These are phyloP conservation scores for Axis porcinus DNA, from an alignment of 2,113 vertebrate genomes.

Conservation along the genomic window DNA sequence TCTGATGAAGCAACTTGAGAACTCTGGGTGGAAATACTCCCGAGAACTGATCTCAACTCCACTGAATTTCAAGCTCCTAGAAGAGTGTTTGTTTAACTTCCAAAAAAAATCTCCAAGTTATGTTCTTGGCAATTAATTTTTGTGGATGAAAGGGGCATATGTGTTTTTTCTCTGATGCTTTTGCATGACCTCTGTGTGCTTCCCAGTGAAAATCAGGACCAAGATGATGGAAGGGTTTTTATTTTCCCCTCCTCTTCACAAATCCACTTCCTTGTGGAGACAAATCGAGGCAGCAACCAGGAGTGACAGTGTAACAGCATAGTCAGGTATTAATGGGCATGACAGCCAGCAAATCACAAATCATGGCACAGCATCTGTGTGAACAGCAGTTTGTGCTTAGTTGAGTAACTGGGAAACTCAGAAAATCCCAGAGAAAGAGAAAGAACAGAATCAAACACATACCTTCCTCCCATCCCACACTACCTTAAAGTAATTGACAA, in stretches of 20 bases:
- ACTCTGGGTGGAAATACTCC: neutral
- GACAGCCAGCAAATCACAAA: slow-evolving; percentile 85
- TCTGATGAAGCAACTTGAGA: neutral
- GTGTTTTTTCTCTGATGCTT: slow-evolving; percentile 68
- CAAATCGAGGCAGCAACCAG: slow-evolving; percentile 79
- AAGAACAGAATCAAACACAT: slow-evolving; percentile 75
- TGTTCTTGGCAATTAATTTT: slow-evolving; percentile 55
- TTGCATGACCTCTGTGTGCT: slow-evolving; percentile 70
- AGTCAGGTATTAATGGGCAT: slow-evolving; percentile 80
- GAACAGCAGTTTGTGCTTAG: slow-evolving; percentile 79
- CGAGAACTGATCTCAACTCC: neutral
- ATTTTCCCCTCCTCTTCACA: slow-evolving; percentile 60
- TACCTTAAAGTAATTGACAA: slow-evolving; percentile 63
- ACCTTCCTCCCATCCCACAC: slow-evolving; percentile 66
- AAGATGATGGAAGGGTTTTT: slow-evolving; percentile 66
- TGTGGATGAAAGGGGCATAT: slow-evolving; percentile 47
- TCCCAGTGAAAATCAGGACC: slow-evolving; percentile 71
- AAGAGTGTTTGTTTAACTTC: neutral
- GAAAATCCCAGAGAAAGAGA: slow-evolving; percentile 70
- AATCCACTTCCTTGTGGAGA: slow-evolving; percentile 81
- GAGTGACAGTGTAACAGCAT: slow-evolving; percentile 82
- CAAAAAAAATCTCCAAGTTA: slow-evolving; percentile 27
- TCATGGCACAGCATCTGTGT: slow-evolving; percentile 73
- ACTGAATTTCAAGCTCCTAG: neutral
- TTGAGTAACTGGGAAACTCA: slow-evolving; percentile 78